Percentiles rank a stretch among this genome's conserved stretches.
phyloP scores from a whole-genome alignment of 2,113 vertebrate genomes.

The Sprattus sprattus region DNA sequence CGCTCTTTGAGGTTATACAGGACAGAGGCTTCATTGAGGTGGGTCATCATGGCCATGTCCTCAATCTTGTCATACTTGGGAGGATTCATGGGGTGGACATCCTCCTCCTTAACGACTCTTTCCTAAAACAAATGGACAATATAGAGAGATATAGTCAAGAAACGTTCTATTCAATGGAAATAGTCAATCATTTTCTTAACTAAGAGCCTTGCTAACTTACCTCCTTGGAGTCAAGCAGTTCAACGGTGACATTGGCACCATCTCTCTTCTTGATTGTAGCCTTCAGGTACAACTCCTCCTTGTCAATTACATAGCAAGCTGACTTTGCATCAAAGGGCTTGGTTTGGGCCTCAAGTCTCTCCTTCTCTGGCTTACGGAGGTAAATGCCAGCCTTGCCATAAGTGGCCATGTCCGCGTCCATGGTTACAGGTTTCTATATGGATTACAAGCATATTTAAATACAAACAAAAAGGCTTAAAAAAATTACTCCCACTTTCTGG shows the following conservation, averaged over 20 bases:
- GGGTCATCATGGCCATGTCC: slow-evolving; percentile 91
- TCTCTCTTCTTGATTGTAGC: slow-evolving; percentile 71
- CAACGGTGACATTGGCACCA: slow-evolving; percentile 68
- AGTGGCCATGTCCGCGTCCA: not conserved
- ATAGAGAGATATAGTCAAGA: slow-evolving; percentile 33
- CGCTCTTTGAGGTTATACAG: slow-evolving; percentile 82
- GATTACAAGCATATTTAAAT: not conserved
- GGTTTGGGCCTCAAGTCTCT: slow-evolving; percentile 72
- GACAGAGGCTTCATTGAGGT: slow-evolving; percentile 80
- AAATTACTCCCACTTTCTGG: not conserved
- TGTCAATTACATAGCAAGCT: slow-evolving; percentile 71
- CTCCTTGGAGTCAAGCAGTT: slow-evolving; percentile 65
- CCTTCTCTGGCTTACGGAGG: slow-evolving; percentile 71
- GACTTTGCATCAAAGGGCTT: slow-evolving; percentile 48
- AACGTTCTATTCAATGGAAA: not conserved
- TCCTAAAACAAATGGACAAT: slow-evolving; percentile 24
- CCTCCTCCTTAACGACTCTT: not conserved
- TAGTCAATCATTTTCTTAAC: too few species aligned
- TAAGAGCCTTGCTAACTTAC: slow-evolving; percentile 50
- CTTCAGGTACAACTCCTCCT: slow-evolving; percentile 66
- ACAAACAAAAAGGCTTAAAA: not conserved
- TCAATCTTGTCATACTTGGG: slow-evolving; percentile 75
- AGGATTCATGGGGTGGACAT: slow-evolving; percentile 58
- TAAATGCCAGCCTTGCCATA: slow-evolving; percentile 47
- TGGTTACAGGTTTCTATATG: not conserved